Evolutionary conservation across 1,140 invertebrate species (phyloP).

Genomic region (Ctenoplectra terminalis): DNA sequence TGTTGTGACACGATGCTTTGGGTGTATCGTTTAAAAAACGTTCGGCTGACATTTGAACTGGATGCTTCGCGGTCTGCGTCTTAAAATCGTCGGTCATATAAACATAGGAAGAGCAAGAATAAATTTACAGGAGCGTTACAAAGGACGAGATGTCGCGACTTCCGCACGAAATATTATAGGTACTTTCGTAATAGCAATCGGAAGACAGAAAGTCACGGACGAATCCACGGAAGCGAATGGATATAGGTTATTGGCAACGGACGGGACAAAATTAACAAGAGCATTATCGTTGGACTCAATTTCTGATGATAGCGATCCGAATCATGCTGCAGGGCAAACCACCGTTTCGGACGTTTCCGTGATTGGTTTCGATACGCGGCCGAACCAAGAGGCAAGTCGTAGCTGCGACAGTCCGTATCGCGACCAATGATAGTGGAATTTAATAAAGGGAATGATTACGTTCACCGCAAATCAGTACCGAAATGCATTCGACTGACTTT

Average conservation of each 20-base stretch:
- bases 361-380: constrained; percentile 62
- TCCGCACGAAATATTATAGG: too few relatives aligned
- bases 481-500: constrained; percentile 66
- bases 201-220: background rate
- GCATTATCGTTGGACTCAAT: constrained; percentile 48
- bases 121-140: too few relatives aligned
- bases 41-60: too few relatives aligned
- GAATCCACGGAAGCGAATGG: background rate
- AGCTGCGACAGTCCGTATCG: constrained; percentile 22
- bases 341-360: constrained; percentile 63
- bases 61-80: too few relatives aligned
- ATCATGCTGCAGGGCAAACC: constrained; percentile 62
- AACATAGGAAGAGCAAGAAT: too few relatives aligned
- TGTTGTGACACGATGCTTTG: too few relatives aligned
- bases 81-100: too few relatives aligned
- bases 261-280: constrained; percentile 40
- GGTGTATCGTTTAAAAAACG: too few relatives aligned
- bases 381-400: constrained; percentile 57
- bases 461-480: constrained; percentile 69
- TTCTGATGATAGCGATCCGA: constrained; percentile 69
- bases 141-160: too few relatives aligned
- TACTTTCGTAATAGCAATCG: too few relatives aligned
- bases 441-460: constrained; percentile 72
- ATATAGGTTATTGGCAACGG: background rate
- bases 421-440: constrained; percentile 61